Conservation (phyloP, 2,888 invertebrate species). For the Malthinus seriepunctatus region DNA sequence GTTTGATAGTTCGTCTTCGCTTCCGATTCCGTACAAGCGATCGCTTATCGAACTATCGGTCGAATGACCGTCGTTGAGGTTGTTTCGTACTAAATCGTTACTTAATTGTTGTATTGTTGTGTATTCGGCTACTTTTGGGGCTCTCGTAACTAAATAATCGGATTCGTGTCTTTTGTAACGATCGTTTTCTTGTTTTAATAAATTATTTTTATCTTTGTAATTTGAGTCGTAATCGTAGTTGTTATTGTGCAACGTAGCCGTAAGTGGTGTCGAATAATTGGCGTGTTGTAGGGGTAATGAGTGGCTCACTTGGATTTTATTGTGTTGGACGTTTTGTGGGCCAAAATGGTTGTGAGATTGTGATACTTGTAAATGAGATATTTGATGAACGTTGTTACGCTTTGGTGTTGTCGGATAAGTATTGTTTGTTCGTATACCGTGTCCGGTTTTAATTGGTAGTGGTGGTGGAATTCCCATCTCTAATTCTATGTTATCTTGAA, state of each 20-base stretch:
- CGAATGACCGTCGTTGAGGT: constrained; percentile 56
- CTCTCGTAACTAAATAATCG: constrained; percentile 54
- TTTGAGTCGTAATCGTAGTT: constrained; percentile 48
- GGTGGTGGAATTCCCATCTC: constrained; percentile 60
- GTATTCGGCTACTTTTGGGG: constrained; percentile 47
- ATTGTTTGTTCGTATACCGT: constrained; percentile 38
- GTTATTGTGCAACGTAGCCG: constrained; percentile 52
- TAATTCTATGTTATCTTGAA: constrained; percentile 55
- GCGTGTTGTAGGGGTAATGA: constrained; percentile 54
- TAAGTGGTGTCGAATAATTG: constrained; percentile 51
- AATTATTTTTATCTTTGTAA: constrained; percentile 48
- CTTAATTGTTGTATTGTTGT: constrained; percentile 40
- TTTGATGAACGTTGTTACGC: constrained; percentile 47
- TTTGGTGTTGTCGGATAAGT: constrained; percentile 52
- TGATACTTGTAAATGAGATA: constrained; percentile 43
- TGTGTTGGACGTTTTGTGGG: constrained; percentile 49
- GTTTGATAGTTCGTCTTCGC: constrained; percentile 63
- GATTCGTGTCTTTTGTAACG: constrained; percentile 54
- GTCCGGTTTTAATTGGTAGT: constrained; percentile 45
- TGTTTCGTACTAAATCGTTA: constrained; percentile 44
- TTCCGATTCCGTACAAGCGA: constrained; percentile 48
- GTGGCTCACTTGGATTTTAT: constrained; percentile 53
- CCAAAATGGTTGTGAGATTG: constrained; percentile 50
- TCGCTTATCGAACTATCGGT: constrained; percentile 61
- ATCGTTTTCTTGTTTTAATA: constrained; percentile 44